Evolutionary conservation across 2,113 vertebrate species (phyloP).

Genomic region (Saccopteryx leptura): DNA sequence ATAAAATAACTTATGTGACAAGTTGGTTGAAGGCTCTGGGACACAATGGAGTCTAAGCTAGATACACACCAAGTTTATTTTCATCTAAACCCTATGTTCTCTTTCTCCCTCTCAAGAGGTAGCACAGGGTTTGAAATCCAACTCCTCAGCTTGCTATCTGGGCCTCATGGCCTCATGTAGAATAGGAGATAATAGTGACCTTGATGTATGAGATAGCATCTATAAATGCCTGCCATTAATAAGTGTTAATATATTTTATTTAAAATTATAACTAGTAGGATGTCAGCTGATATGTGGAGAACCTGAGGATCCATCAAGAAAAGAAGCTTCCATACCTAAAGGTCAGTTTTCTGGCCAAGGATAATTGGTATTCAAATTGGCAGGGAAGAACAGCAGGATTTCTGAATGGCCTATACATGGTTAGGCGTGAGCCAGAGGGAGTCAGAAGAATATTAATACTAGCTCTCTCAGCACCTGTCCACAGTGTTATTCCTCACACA

Average conservation of each 20-base stretch:
- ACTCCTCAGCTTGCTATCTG: not conserved
- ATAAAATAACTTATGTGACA: not conserved
- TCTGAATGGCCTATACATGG: constrained; percentile 4
- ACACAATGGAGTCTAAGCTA: not conserved
- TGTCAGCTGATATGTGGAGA: not conserved
- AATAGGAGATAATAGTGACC: not conserved
- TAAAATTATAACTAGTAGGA: not conserved
- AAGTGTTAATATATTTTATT: not conserved
- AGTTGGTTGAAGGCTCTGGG: not conserved
- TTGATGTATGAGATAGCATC: not conserved
- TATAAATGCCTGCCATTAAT: not conserved
- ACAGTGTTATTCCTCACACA: not conserved
- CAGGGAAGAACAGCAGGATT: constrained; percentile 17
- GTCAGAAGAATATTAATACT: not conserved
- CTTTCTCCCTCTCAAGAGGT: not conserved
- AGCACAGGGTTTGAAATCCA: not conserved
- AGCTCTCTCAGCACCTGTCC: not conserved
- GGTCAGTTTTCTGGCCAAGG: constrained; percentile 47
- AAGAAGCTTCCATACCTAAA: not conserved
- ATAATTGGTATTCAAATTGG: constrained; percentile 50
- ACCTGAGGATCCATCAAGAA: not conserved
- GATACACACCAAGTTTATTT: not conserved
- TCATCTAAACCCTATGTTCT: not conserved
- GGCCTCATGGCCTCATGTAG: not conserved
- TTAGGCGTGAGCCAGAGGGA: not conserved